Base-by-base conservation (phyloP, 2,797 vertebrate species). In the Meriones psammophilus region DNA sequence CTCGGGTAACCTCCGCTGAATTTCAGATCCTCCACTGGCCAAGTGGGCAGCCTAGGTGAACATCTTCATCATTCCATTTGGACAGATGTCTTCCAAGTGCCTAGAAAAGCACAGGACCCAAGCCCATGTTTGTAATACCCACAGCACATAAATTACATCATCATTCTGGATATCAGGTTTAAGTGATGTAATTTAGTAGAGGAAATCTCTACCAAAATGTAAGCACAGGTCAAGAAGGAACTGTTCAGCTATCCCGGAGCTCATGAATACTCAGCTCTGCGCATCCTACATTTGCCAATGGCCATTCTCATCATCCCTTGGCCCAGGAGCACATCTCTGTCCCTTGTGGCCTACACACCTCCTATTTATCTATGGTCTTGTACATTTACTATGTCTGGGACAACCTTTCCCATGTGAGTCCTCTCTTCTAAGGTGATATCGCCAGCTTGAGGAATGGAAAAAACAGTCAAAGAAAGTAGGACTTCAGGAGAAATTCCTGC, bases 151-250 rank as follows among this genome's bases (percentile, higher is more conserved):
- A 77, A 91, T 87, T 58, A 64, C 22, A 78, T 30, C n/a, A 33
- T 89, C 10, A 12, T 93, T 17, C 58, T 93, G 39, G 36, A 88
- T 30, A 92, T 86, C 77, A 36, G 26, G 88, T 36, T 80, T 80
- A 86, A 79, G 73, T n/a, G 69, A 50, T 66, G 28, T 68, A 5
- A 74, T 80, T 94, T 68, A 76, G 18, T 39, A 8, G 68, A 18
- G 24, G 12, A 64, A 83, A 50, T 42, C 18, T 10, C 64, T 71
- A 24, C 56, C 64, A 54, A 79, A 42, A 60, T 39, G 12, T 28
- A 64, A 95, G 68, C 79, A 1, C 76, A 87, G 8, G 66, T 91
- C 42, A 58, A 77, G 50, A 74, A 36, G 30, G 39, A 28, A 50
- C 14, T 20, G 2, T 30, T 66, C 22, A 4, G n/a, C 42, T 80